A percentile compares a stretch with the other conserved stretches of the same genome.
phyloP scores from a whole-genome alignment of 2,888 invertebrate genomes.

The Cheilosia vernalis region DNA sequence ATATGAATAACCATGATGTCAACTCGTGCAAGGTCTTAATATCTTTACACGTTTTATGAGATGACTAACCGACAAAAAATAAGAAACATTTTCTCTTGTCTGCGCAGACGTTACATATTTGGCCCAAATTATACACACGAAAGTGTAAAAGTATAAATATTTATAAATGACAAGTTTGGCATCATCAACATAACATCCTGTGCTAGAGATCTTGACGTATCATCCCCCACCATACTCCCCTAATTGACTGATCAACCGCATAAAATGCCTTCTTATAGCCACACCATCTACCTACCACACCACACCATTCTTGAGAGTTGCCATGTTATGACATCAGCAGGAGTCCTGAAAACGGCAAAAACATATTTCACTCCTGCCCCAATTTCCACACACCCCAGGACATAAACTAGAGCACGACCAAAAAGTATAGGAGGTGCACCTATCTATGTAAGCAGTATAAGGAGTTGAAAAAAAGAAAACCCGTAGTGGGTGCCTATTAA shows the following conservation, averaged over 20 bases:
- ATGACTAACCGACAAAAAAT: background rate
- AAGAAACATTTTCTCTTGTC: background rate
- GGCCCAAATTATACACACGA: background rate
- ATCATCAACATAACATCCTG: slow-evolving; percentile 33
- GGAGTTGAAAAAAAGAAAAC: slow-evolving; percentile 2
- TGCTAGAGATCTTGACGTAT: slow-evolving; percentile 18
- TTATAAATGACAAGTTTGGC: slow-evolving; percentile 46
- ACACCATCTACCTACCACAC: slow-evolving; percentile 1
- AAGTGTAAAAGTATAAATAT: slow-evolving; percentile 37
- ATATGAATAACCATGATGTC: background rate
- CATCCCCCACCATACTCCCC: slow-evolving; percentile 1
- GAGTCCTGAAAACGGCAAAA: slow-evolving; percentile 38
- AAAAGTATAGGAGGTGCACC: slow-evolving; percentile 13
- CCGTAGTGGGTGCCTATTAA: slow-evolving; percentile 46
- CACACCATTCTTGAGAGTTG: slow-evolving; percentile 16
- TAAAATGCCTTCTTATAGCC: slow-evolving; percentile 22
- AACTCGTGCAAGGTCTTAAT: background rate
- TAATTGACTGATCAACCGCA: slow-evolving; percentile 63
- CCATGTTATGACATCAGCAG: slow-evolving; percentile 49
- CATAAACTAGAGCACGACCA: slow-evolving; percentile 48
- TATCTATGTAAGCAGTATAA: too few relatives aligned
- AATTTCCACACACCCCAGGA: slow-evolving; percentile 60
- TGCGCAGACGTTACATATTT: background rate
- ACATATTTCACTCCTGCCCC: slow-evolving; percentile 51
- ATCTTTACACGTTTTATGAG: background rate